Conservation (phyloP, 2,113 vertebrate species). For the Cynopterus brachyotis region DNA sequence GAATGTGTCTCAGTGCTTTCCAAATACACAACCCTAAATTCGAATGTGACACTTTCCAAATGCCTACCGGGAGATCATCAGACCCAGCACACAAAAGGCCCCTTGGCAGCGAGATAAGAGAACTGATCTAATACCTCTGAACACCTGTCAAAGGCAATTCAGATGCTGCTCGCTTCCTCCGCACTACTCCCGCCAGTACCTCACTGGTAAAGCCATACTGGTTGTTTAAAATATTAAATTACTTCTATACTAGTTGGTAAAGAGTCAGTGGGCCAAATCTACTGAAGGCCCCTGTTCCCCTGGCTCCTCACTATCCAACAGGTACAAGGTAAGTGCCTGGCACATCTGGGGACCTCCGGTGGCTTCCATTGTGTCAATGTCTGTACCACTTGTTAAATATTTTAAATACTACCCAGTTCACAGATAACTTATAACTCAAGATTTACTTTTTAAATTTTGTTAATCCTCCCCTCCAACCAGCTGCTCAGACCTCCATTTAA, state of each 20-base stretch:
- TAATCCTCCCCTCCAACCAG: background rate
- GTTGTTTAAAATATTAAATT: background rate
- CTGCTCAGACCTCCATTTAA: background rate
- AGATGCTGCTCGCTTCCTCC: background rate
- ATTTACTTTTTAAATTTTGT: background rate
- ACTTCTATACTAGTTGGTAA: background rate
- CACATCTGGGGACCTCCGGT: background rate
- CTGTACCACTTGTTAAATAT: background rate
- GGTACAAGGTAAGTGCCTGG: background rate
- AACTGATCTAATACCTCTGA: background rate
- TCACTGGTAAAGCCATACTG: background rate
- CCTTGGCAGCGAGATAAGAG: background rate
- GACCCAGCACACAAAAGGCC: background rate
- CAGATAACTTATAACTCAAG: background rate
- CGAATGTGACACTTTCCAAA: background rate
- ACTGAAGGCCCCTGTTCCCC: background rate
- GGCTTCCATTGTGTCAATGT: background rate
- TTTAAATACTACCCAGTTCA: background rate
- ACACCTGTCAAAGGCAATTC: background rate
- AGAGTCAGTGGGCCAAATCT: background rate
- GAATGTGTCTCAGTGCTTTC: background rate
- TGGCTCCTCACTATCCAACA: background rate
- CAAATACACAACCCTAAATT: background rate
- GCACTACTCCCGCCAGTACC: fast-evolving
- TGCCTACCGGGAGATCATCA: background rate